Base-by-base conservation (phyloP, 2,888 invertebrate species). In the Drosophila ustulata region DNA sequence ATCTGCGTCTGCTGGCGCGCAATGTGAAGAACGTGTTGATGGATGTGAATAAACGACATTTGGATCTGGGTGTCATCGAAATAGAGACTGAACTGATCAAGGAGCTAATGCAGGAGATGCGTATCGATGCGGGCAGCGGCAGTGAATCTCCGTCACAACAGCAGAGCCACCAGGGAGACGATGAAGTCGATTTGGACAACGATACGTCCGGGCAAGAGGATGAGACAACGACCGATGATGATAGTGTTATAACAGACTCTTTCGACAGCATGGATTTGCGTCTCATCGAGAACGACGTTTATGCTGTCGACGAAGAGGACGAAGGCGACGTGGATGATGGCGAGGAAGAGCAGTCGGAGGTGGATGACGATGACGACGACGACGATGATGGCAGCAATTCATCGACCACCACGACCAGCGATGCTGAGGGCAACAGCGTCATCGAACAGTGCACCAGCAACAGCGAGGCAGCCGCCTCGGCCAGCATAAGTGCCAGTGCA, bases 11-110 rank as follows among this genome's bases (percentile, higher is more conserved):
- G 34, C 51, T 92, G 52, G 90, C 91, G 5, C 80, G 82, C 11
- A 91, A 92, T 68, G 71, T 92, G 3, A 90, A 92, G 69, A 91
- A 91, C 72, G 89, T 90, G 2, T 66, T 89, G 4, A 66, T 90
- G 37, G 89, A 89, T 72, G 75, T 90, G 3, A 88, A 52, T 26
- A 91, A 92, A 56, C 87, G 88, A 18, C 84, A 90, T 66, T 75
- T 92, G 59, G 85, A 88, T 39, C 70, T 92, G 25, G 90, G 90
- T 30, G 74, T 92, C 37, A 69, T 71, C 23, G 88, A 89, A 50
- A 89, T 92, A 37, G 92, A 92, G 78, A 88, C 89, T 41, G 91
- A 92, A 56, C 59, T 92, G 46, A 73, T 92, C 11, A 88, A 87
- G 57, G 92, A 92, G 53, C 67, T 92, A 32, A 88, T 92, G 66